Base-by-base conservation (phyloP, 2,113 vertebrate genomes). In the Tragelaphus imberbis region DNA sequence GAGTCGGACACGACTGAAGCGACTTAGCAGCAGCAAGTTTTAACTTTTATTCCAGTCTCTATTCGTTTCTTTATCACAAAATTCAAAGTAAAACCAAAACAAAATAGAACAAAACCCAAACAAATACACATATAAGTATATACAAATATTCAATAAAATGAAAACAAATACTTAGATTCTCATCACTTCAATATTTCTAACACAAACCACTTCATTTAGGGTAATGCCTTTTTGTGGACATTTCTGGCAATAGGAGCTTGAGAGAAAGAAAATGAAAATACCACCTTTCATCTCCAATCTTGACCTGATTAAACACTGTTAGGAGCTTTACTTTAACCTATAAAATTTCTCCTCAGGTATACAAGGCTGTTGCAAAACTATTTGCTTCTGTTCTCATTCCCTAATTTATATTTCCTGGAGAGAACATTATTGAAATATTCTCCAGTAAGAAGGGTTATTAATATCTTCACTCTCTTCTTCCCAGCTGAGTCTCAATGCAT, bases 271-370 rank as follows among this genome's bases (percentile, higher is more conserved):
- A 86, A 56, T 6, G 4, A 33, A 93, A 94, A 89, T 21, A 68
- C 90, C 15, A 21, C 19, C 11, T 47, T 77, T 71, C 28, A 11
- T 85, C 58, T 61, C 65, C 49, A 55, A 11, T 56, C 23, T 88
- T 77, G 4, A 4, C 12, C 77, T 40, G 53, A 93, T 87, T 90
- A 87, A 95, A 93, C 56, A 58, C 40, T 47, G 40, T 59, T 47
- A 30, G 47, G 10, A 75, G 28, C 86, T 93, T 53, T 92, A 84
- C 89, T 68, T 94, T 93, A 90, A 91, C 95, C 79, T 93, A 87
- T 81, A 91, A 71, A 87, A 93, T 90, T 84, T 94, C 63, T 96
- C 40, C 80, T 95, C 33, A 47, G 65, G 68, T 75, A 33, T 49
- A 55, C 28, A 80, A 44, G 5, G 91, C 95, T 61, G 36, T 84